These are phyloP conservation scores for Laticauda colubrina DNA, from an alignment of 2,113 vertebrate genomes.

Conservation along the genomic window DNA sequence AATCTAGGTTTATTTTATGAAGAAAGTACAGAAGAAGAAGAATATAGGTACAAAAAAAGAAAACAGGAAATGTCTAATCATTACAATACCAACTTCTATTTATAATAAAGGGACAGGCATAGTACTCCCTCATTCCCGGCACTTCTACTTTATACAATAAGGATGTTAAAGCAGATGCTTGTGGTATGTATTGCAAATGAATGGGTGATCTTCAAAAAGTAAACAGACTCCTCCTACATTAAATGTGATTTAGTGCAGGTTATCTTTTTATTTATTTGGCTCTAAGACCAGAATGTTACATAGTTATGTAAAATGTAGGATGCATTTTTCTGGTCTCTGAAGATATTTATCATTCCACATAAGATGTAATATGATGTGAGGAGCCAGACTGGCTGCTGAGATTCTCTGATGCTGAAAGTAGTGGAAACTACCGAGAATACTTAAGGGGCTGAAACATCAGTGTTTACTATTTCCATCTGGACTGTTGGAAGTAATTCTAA, in stretches of 20 bases:
- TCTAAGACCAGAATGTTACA: conserved; percentile 51
- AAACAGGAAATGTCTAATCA: not conserved
- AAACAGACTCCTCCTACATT: conserved; percentile 13
- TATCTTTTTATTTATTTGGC: conserved; percentile 29
- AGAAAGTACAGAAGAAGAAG: not conserved
- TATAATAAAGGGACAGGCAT: conserved; percentile 30
- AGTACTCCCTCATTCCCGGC: not conserved
- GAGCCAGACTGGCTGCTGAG: conserved; percentile 31
- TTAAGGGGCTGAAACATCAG: conserved; percentile 36
- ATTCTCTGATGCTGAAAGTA: conserved; percentile 50
- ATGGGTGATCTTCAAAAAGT: conserved; percentile 44
- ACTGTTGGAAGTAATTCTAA: conserved; percentile 45
- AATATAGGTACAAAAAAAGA: not conserved
- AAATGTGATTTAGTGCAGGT: conserved; percentile 45
- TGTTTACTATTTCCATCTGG: conserved; percentile 51
- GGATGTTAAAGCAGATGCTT: conserved; percentile 18
- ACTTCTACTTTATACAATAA: not conserved
- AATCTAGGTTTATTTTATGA: not conserved
- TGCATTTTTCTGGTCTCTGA: conserved; percentile 32
- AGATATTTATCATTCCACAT: conserved; percentile 47
- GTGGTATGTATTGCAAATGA: conserved; percentile 50
- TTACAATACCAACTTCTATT: conserved; percentile 19
- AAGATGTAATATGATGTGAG: conserved; percentile 20
- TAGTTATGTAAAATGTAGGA: conserved; percentile 32
- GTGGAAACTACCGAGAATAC: conserved; percentile 22